Evolutionary conservation across 2,113 vertebrate genomes (phyloP).

Genomic region (Sinocyclocheilus maitianheensis): DNA sequence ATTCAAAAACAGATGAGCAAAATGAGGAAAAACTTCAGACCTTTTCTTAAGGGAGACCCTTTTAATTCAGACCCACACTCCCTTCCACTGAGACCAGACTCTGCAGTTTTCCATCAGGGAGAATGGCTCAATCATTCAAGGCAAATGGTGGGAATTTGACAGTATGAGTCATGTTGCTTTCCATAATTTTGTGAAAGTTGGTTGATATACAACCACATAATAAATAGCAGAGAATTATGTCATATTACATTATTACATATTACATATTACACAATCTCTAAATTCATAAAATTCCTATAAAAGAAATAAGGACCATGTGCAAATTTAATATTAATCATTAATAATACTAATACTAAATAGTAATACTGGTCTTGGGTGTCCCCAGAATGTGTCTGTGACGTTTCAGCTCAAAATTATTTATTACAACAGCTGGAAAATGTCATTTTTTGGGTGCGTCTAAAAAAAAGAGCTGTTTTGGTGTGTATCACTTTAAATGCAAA

Average conservation of each 20-base stretch:
- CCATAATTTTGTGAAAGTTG: neutral
- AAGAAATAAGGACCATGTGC: neutral
- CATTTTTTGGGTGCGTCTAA: too few relatives aligned
- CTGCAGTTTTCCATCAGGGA: neutral
- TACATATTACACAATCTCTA: too few relatives aligned
- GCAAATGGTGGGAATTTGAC: neutral
- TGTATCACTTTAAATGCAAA: too few relatives aligned
- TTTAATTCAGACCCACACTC: constrained; percentile 45
- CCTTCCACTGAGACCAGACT: neutral
- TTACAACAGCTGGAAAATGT: too few relatives aligned
- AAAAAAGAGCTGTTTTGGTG: too few relatives aligned
- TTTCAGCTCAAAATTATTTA: too few relatives aligned
- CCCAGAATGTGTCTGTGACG: too few relatives aligned
- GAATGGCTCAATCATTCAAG: neutral
- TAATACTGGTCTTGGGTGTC: too few relatives aligned
- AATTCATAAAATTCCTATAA: neutral
- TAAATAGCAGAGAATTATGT: neutral
- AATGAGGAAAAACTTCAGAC: constrained; percentile 29
- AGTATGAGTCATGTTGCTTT: constrained; percentile 7
- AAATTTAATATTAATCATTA: neutral
- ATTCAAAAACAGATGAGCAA: constrained; percentile 59
- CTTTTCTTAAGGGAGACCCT: constrained; percentile 36
- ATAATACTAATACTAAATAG: too few relatives aligned
- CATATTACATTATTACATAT: constrained; percentile 5
- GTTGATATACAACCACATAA: constrained; percentile 7